Evolutionary conservation across 2,888 invertebrate genomes (phyloP).

Genomic region (Dugesia japonica): DNA sequence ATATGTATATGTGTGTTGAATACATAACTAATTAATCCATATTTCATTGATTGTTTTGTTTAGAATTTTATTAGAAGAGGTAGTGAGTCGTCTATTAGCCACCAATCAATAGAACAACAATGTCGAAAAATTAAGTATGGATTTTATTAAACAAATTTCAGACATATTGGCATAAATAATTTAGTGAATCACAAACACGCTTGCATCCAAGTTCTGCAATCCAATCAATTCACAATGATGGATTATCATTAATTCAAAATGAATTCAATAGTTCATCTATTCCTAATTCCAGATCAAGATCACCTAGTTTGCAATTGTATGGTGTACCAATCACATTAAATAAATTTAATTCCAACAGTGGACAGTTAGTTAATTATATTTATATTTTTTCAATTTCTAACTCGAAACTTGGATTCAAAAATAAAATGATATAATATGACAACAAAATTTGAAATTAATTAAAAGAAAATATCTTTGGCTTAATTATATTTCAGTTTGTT

Average conservation of each 20-base stretch:
- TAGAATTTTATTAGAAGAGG: neutral
- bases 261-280: neutral
- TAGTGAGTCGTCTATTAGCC: neutral
- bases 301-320: neutral
- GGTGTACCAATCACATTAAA: neutral
- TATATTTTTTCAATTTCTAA: neutral
- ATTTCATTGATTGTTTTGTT: too few species aligned
- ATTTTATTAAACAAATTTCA: neutral
- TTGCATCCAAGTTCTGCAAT: neutral
- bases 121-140: neutral
- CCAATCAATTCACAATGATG: neutral
- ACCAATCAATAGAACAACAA: neutral
- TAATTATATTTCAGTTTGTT: too few species aligned
- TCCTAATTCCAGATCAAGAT: conserved; percentile 3
- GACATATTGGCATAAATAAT: neutral
- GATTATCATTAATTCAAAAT: neutral
- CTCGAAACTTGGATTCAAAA: too few species aligned
- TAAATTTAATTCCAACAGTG: conserved; percentile 6
- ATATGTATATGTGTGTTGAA: too few species aligned
- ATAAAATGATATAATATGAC: too few species aligned
- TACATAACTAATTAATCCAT: too few species aligned
- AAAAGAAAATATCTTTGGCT: too few species aligned
- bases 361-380: neutral
- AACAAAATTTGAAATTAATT: too few species aligned
- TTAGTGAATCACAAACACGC: neutral